Percentiles rank a stretch among this genome's conserved stretches.
These are phyloP conservation scores for Drosophila antonietae DNA, from an alignment of 2,888 invertebrate genomes.

Conservation along the genomic window DNA sequence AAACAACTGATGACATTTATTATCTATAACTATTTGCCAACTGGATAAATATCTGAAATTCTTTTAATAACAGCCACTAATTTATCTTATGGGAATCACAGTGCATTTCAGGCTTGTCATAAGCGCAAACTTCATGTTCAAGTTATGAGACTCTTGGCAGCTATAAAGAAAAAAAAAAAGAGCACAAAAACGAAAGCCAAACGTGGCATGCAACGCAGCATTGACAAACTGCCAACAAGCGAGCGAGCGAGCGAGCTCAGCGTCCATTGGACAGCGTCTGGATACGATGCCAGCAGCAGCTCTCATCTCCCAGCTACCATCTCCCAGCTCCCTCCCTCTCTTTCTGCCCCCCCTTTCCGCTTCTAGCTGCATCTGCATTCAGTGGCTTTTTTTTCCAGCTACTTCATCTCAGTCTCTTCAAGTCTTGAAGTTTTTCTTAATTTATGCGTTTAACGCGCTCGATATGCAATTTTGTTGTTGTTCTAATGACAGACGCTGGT, in stretches of 20 bases:
- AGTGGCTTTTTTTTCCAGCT: constrained; percentile 47
- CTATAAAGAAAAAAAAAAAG: not conserved
- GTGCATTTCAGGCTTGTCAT: not conserved
- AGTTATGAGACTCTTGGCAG: constrained; percentile 12
- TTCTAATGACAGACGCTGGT: constrained; percentile 66
- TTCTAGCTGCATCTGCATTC: constrained; percentile 68
- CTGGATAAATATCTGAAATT: not conserved
- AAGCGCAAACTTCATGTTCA: not conserved
- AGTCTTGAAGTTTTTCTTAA: constrained; percentile 58
- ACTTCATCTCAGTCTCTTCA: constrained; percentile 29
- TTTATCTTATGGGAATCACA: not conserved
- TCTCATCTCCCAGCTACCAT: not conserved
- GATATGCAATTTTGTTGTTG: constrained; percentile 72
- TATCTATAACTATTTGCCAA: not conserved
- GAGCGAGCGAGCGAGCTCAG: constrained; percentile 9
- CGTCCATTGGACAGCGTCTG: constrained; percentile 37
- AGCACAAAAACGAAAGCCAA: constrained; percentile 13
- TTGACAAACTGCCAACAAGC: constrained; percentile 51
- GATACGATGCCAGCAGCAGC: constrained; percentile 3
- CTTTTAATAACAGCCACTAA: not conserved
- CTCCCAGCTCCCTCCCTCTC: not conserved
- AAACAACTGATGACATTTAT: not conserved
- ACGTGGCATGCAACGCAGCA: constrained; percentile 51
- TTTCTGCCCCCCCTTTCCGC: not conserved
- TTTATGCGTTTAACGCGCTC: constrained; percentile 70